Evolutionary conservation across 2,888 invertebrate genomes (phyloP).

Genomic region (Volucella bombylans): DNA sequence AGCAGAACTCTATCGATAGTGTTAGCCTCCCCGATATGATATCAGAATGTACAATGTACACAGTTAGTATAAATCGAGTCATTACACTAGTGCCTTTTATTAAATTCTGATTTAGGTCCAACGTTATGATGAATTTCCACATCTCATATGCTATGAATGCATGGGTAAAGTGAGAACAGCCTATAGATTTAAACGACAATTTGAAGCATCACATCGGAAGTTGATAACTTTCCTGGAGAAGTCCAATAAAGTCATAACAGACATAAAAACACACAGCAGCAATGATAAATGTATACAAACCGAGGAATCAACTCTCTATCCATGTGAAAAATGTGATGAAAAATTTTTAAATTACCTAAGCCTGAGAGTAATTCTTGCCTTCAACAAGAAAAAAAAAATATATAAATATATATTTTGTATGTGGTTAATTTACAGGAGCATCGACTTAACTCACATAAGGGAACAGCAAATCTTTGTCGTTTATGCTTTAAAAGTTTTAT

Average conservation of each 20-base stretch:
- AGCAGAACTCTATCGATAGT: conserved; percentile 76
- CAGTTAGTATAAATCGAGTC: conserved; percentile 49
- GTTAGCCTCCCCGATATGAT: conserved; percentile 78
- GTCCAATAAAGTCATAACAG: conserved; percentile 25
- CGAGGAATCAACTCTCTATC: conserved; percentile 78
- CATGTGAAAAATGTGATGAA: conserved; percentile 80
- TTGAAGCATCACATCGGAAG: conserved; percentile 79
- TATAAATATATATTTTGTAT: neutral
- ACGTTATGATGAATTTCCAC: conserved; percentile 81
- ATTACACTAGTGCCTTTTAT: no score
- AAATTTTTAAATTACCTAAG: conserved; percentile 77
- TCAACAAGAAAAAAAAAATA: neutral
- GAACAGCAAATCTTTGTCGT: conserved; percentile 79
- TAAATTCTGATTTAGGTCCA: conserved; percentile 77
- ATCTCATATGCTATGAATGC: conserved; percentile 80
- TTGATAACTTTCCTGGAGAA: conserved; percentile 77
- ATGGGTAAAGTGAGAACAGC: conserved; percentile 78
- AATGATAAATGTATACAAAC: conserved; percentile 78
- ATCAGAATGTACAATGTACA: conserved; percentile 79
- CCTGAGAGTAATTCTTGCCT: conserved; percentile 71
- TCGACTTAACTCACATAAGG: conserved; percentile 76
- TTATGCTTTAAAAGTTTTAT: conserved; percentile 83
- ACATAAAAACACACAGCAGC: conserved; percentile 50
- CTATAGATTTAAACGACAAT: conserved; percentile 80
- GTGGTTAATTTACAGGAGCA: conserved; percentile 72